Evolutionary conservation across 1,140 invertebrate genomes (phyloP).

Genomic region (Drosophila sproati): DNA sequence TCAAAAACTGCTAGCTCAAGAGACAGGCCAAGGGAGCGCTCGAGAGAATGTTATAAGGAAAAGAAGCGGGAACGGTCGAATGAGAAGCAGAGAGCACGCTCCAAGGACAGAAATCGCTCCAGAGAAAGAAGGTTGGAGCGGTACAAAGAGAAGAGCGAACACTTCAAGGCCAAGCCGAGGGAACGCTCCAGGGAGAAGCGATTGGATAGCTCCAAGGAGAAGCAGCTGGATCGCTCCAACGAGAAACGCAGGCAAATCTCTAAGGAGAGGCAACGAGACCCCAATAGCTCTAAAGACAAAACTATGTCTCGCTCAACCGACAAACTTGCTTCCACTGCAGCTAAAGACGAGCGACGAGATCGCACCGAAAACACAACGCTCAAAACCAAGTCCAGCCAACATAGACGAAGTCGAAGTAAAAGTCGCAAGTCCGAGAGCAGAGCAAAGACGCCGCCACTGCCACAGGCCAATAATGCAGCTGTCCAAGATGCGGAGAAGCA

Average conservation of each 20-base stretch:
- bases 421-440: slow-evolving; percentile 21
- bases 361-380: slow-evolving; percentile 11
- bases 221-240: not conserved
- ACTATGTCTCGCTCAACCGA: not conserved
- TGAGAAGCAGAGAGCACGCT: slow-evolving; percentile 18
- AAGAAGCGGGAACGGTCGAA: not conserved
- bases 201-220: not conserved
- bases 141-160: slow-evolving; percentile 8
- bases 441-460: slow-evolving; percentile 28
- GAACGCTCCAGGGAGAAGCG: slow-evolving; percentile 9
- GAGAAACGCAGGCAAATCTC: slow-evolving; percentile 1
- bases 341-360: slow-evolving; percentile 18
- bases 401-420: slow-evolving; percentile 24
- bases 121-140: not conserved
- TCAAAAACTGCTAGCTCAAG: not conserved
- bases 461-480: slow-evolving; percentile 7
- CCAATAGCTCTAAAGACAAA: slow-evolving; percentile 1
- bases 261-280: slow-evolving; percentile 8
- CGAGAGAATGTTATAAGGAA: not conserved
- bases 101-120: slow-evolving; percentile 17
- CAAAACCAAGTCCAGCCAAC: not conserved
- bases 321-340: not conserved
- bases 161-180: not conserved
- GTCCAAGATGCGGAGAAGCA: slow-evolving; percentile 3
- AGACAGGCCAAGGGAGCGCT: not conserved